Base-by-base conservation (phyloP, 2,888 invertebrate species). In the Odiellus spinosus region DNA sequence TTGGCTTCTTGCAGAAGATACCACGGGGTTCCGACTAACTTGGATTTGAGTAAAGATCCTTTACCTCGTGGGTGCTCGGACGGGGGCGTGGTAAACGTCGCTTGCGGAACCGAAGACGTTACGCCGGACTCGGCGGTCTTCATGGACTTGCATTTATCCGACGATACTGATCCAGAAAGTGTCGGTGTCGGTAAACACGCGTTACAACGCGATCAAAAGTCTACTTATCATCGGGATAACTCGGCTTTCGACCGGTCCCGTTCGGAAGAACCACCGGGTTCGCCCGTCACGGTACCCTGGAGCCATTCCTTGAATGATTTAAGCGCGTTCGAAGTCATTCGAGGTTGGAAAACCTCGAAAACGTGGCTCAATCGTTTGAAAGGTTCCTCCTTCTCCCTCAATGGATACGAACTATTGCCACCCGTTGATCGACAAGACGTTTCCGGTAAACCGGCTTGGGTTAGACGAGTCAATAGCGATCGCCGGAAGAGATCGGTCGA, bases 121-220 rank as follows among this genome's bases (percentile, higher is more conserved):
- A 59, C 57, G 8, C 59, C 59, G 3, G 59, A 59, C 40, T 59
- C 59, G 15, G 59, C 59, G 15, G 57, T 59, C 1, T 52, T 46
- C 38, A 48, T 55, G 19, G 52, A 52, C 42, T 44, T 53, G n/a
- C 50, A 52, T 3, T 44, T 53, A 18, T 47, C 54, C 10, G 38
- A 38, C 38, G 35, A 35, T 14, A 38, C 18, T 17, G 18, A 15
- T 38, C 38, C 38, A 2, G 35, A 35, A n/a, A n/a, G n/a, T n/a
- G 8, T 26, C 8, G 26, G 26, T 26, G 4, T 26, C 8, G 26
- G 8, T 26, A 26, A 26, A 4, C 26, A 26, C 5, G 10, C 38
- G 15, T 11, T 14, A 2, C 17, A 17, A 17, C 18, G 14, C 18
- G 15, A 17, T 10, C 12, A 38, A n/a, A 15, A 17, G 10, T 14